Conservation (phyloP, 2,888 invertebrate species). For the Synanthedon formicaeformis region DNA sequence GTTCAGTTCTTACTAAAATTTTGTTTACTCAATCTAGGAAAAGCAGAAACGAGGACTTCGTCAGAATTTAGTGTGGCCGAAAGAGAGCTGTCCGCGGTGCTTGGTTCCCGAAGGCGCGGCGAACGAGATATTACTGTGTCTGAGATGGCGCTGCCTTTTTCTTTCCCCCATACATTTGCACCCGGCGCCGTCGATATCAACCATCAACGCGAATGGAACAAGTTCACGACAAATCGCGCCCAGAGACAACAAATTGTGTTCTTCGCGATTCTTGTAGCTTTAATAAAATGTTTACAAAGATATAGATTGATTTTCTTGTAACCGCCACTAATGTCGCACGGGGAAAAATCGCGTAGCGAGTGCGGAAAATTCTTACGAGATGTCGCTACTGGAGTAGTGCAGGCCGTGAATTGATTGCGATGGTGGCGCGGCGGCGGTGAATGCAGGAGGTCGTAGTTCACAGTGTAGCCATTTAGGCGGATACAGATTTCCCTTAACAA, state of each 20-base stretch:
- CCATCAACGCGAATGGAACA: slow-evolving; percentile 31
- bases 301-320: slow-evolving; percentile 19
- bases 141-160: not conserved
- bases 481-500: no score
- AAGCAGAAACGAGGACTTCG: slow-evolving; percentile 1
- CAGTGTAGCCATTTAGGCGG: no score
- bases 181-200: slow-evolving; percentile 22
- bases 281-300: slow-evolving; percentile 43
- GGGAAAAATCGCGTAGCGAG: no score
- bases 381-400: not conserved
- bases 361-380: not conserved
- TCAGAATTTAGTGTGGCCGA: slow-evolving; percentile 30
- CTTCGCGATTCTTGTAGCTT: slow-evolving; percentile 26
- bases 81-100: slow-evolving; percentile 36
- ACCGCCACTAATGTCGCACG: not conserved
- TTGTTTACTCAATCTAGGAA: no score
- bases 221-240: slow-evolving; percentile 24
- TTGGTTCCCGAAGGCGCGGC: slow-evolving; percentile 21
- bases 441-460: slow-evolving; percentile 11
- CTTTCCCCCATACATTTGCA: slow-evolving; percentile 16
- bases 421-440: slow-evolving; percentile 12
- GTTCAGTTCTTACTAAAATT: no score
- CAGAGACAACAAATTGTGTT: slow-evolving; percentile 14
- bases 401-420: slow-evolving; percentile 18
- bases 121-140: slow-evolving; percentile 8